These are phyloP conservation scores for Erythrocercus mccallii DNA, from an alignment of 2,113 vertebrate species.

Conservation along the genomic window DNA sequence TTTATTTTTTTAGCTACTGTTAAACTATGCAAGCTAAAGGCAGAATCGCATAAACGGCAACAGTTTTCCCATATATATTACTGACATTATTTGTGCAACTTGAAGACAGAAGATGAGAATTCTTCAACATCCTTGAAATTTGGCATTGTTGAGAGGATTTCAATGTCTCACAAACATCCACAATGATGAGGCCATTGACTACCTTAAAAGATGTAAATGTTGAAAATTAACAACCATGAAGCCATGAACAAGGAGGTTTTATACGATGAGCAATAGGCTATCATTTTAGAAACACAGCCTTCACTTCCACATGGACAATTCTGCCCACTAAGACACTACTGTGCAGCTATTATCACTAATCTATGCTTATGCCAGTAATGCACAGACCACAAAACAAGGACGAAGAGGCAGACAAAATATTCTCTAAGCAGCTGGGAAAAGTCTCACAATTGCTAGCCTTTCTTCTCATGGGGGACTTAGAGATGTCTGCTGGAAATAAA, in stretches of 20 bases:
- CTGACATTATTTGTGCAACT: background rate
- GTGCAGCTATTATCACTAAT: background rate
- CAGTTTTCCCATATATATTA: background rate
- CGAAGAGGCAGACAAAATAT: background rate
- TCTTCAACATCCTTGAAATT: background rate
- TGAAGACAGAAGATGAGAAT: background rate
- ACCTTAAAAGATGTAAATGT: background rate
- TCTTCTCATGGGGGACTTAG: background rate
- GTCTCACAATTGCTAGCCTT: background rate
- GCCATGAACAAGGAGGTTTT: background rate
- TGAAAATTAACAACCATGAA: background rate
- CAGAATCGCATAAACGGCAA: background rate
- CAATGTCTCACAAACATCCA: fast-evolving
- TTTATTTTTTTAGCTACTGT: background rate
- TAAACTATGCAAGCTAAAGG: background rate
- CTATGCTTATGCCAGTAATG: background rate
- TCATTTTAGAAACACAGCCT: background rate
- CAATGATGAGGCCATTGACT: background rate
- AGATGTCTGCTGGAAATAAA: background rate
- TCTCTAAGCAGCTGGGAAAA: background rate
- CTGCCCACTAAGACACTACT: background rate
- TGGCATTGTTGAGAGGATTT: background rate
- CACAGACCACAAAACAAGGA: background rate
- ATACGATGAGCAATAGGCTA: background rate
- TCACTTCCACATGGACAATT: background rate